Evolutionary conservation across 2,113 vertebrate species (phyloP), one percentile per base, ranked within the genome.

Genomic region (Oncorhynchus gorbuscha): DNA sequence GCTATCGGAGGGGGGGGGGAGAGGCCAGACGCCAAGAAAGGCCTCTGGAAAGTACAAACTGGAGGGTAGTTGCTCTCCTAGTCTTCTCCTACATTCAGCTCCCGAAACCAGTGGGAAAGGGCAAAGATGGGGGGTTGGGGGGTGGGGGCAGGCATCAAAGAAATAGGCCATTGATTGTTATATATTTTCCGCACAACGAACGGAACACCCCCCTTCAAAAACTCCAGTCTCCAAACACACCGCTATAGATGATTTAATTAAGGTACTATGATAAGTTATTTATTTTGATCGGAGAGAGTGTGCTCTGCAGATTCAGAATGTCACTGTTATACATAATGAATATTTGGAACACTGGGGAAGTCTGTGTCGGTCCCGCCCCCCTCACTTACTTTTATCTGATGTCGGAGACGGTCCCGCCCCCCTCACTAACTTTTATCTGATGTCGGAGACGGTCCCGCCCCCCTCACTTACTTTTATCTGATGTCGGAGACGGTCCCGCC

Each of bases 21-120:
- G 14, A 13, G 49, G 49, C 49, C 59, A 39, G 64, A 55, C 73
- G 90, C 89, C 88, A 87, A 39, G 81, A 83, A 82, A 84, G 81
- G 85, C 68, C 74, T 59, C 79, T 78, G 86, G 24, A 39, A 92
- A 91, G 88, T 91, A 92, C 89, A 85, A 87, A 68, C 24, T 35
- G 14, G 72, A 75, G 24, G n/a, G 74, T 72, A 9, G 39, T 39
- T 2, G 39, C 39, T 39, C 39, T 39, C 69, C 32, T 75, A 9
- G 39, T 39, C 39, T 8, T 39, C 64, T 5, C 35, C 22, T 22
- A 3, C 73, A 62, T 70, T 58, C 48, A 22, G 26, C 51, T 24
- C 71, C 35, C 71, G 4, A 51, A 35, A 35, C 1, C 1, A 49
- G 13, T 12, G n/a, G 48, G 12, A 62, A 48, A 48, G 28, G 16